Percentiles rank a stretch among this genome's conserved stretches.
phyloP scores from a whole-genome alignment of 2,888 invertebrate species.

The Apotomis turbidana region DNA sequence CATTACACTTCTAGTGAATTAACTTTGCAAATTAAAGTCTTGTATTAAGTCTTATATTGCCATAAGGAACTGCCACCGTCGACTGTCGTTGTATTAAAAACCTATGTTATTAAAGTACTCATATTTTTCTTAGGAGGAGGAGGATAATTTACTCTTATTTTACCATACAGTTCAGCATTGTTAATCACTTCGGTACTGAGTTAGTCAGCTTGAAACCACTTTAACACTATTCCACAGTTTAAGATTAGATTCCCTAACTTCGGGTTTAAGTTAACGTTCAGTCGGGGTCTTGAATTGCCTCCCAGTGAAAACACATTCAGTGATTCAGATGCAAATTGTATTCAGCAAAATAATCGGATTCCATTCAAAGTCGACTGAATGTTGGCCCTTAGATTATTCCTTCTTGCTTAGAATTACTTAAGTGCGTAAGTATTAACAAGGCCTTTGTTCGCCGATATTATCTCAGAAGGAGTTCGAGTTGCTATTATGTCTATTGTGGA shows the following conservation, averaged over 20 bases:
- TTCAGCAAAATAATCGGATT: slow-evolving; percentile 46
- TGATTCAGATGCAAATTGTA: slow-evolving; percentile 50
- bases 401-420: slow-evolving; percentile 39
- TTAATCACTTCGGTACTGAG: background rate
- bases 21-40: no score
- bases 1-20: no score
- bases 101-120: no score
- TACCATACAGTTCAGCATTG: background rate
- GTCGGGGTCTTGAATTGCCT: slow-evolving; percentile 26
- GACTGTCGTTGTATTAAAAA: no score
- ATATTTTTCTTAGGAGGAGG: no score
- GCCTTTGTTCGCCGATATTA: slow-evolving; percentile 26
- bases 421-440: slow-evolving; percentile 39
- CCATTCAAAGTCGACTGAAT: slow-evolving; percentile 45
- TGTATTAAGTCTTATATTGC: no score
- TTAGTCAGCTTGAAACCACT: background rate
- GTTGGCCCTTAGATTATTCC: slow-evolving; percentile 43
- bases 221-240: background rate
- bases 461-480: slow-evolving; percentile 15
- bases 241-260: slow-evolving; percentile 19
- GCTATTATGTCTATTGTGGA: slow-evolving; percentile 10
- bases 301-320: slow-evolving; percentile 45
- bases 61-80: no score
- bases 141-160: no score
- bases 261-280: slow-evolving; percentile 25